Conservation (phyloP, 2,113 vertebrate species). For the Phoenicopterus ruber region DNA sequence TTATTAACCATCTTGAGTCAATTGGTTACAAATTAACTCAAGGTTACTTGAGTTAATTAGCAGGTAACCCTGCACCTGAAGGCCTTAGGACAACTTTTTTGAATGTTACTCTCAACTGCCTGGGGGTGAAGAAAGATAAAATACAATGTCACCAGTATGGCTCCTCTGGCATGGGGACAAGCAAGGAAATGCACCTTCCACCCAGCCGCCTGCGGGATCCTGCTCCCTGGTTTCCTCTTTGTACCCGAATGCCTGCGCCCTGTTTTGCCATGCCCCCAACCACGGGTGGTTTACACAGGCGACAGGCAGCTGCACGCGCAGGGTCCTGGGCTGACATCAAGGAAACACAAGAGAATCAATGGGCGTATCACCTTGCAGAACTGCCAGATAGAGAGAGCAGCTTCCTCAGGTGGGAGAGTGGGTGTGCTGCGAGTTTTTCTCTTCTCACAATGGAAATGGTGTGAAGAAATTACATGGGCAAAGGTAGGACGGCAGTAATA, state of each 20-base stretch:
- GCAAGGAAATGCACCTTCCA: neutral
- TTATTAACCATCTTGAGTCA: neutral
- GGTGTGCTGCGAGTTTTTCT: neutral
- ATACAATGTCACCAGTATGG: too few species aligned
- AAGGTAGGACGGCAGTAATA: neutral
- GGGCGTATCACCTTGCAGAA: neutral
- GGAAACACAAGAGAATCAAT: neutral
- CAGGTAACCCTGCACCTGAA: neutral
- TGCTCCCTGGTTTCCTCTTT: neutral
- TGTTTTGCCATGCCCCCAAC: accelerated
- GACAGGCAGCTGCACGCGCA: neutral
- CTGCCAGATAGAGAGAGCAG: neutral
- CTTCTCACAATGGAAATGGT: neutral
- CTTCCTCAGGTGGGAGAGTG: neutral
- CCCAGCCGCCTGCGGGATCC: neutral
- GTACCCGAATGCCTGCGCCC: neutral
- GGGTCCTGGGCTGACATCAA: neutral
- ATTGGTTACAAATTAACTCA: neutral
- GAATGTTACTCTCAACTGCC: neutral
- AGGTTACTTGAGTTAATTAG: too few species aligned
- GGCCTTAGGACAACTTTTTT: neutral
- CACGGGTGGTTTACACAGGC: accelerated
- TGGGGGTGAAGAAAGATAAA: neutral
- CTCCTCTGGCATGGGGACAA: neutral
- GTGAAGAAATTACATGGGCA: neutral